Evolutionary conservation across 1,140 invertebrate species (phyloP).

Genomic region (Eufriesea mexicana): DNA sequence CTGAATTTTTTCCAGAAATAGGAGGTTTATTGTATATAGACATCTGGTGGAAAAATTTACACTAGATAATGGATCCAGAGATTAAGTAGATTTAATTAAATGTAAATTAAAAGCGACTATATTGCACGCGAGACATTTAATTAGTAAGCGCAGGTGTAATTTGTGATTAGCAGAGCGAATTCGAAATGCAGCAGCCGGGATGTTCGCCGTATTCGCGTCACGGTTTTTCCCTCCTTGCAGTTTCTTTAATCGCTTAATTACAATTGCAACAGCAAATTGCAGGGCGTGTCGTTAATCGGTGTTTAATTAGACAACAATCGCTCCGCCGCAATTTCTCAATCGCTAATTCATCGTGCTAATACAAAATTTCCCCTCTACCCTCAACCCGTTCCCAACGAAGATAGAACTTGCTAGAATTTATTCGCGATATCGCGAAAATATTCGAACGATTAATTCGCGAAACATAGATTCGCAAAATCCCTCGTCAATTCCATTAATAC

Average conservation of each 20-base stretch:
- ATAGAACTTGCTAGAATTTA: background rate
- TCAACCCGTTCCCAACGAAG: background rate
- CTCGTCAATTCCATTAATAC: too few relatives aligned
- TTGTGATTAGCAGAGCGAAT: background rate
- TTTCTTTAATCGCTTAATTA: background rate
- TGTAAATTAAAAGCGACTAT: conserved; percentile 14
- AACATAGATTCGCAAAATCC: too few relatives aligned
- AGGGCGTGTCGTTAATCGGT: background rate
- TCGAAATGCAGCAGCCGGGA: background rate
- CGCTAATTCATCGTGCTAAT: background rate
- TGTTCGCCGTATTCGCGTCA: background rate
- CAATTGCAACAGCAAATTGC: conserved; percentile 12
- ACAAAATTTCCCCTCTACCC: background rate
- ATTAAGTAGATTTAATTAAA: conserved; percentile 23
- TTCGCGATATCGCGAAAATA: too few relatives aligned
- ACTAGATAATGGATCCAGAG: too few relatives aligned
- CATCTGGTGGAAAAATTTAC: too few relatives aligned
- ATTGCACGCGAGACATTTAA: conserved; percentile 8
- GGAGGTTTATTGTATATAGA: too few relatives aligned
- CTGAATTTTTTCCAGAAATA: too few relatives aligned
- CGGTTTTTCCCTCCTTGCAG: background rate
- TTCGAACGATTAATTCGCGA: too few relatives aligned
- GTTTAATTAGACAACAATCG: background rate
- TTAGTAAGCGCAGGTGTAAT: conserved; percentile 6
- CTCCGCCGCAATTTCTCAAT: background rate